Percentiles rank a stretch among this genome's conserved stretches.
phyloP scores from a whole-genome alignment of 1,140 invertebrate genomes.

The Heliconius hewitsoni region DNA sequence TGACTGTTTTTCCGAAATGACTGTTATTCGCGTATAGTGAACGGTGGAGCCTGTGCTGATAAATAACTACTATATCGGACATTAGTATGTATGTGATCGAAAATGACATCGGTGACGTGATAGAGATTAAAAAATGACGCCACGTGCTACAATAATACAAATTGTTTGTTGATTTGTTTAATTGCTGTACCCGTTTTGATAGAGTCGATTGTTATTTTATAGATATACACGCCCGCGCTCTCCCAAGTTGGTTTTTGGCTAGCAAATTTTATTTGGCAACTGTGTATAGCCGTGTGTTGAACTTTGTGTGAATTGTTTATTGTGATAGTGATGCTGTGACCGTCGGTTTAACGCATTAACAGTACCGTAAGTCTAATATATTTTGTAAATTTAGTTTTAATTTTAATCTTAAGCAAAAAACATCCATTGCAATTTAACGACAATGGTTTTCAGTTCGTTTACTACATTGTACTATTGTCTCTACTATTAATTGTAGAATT shows the following conservation, averaged over 20 bases:
- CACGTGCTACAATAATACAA: constrained; percentile 58
- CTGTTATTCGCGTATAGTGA: constrained; percentile 70
- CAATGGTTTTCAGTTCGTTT: background rate
- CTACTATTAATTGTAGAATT: background rate
- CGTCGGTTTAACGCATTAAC: constrained; percentile 41
- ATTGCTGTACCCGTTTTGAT: constrained; percentile 56
- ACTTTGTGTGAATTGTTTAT: constrained; percentile 55
- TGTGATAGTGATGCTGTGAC: constrained; percentile 70
- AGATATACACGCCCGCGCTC: background rate
- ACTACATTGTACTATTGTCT: background rate
- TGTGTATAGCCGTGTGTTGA: constrained; percentile 31
- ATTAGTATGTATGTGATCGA: constrained; percentile 39
- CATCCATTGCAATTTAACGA: background rate
- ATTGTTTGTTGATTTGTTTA: constrained; percentile 56
- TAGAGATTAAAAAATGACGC: constrained; percentile 57
- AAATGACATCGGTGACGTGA: constrained; percentile 77
- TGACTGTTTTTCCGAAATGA: constrained; percentile 73
- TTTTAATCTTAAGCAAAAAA: background rate
- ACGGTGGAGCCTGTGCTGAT: constrained; percentile 53
- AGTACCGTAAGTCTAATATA: constrained; percentile 60
- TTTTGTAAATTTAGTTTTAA: background rate
- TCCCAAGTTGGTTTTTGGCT: background rate
- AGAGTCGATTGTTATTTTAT: constrained; percentile 14
- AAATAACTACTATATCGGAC: constrained; percentile 31
- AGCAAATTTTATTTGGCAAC: constrained; percentile 11